Evolutionary conservation across 1,140 invertebrate genomes (phyloP), one percentile per base, ranked within the genome.

Genomic region (Chionoecetes opilio): DNA sequence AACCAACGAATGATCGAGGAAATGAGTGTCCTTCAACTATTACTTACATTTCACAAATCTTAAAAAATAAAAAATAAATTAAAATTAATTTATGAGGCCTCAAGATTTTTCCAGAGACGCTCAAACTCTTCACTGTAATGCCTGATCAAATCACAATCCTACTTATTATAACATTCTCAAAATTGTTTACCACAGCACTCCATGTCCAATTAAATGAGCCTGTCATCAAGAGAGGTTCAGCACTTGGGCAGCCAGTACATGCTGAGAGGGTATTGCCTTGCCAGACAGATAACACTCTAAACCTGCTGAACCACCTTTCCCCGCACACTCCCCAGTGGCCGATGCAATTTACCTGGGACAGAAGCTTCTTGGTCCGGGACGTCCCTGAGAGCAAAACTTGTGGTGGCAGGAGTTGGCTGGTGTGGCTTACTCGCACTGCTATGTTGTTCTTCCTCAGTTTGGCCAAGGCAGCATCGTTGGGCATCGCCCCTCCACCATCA

Each of bases 151-250:
- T 96, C 82, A 21, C 85, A n/a, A 84, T 97, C 96, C 97, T 97
- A 21, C 97, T 97, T 0, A 97, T 96, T 29, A 97, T 94, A 0
- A 97, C 96, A 96, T 97, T 97, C 96, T 98, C 97, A 91, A 97
- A 96, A 96, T 98, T 98, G 14, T 98, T 98, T 96, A 97, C 97
- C 96, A 98, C 98, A 29, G 98, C 98, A 94, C 98, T 97, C 91
- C 97, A 97, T 1, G 98, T 98, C 98, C 98, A 98, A 97, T 98
- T 98, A 82, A 98, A 97, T 82, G 98, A 98, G 11, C 98, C 98
- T 95, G 97, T 98, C 96, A 98, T 97, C 6, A 98, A 96, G 35
- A 97, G 96, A 26, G 97, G 96, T 26, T 97, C 97, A 82, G 26
- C 35, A n/a, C 9, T 82, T 88, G 3, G 0, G 11, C 37, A 31